These are phyloP conservation scores for Pagetopsis macropterus DNA, from an alignment of 2,797 vertebrate species.

Conservation along the genomic window DNA sequence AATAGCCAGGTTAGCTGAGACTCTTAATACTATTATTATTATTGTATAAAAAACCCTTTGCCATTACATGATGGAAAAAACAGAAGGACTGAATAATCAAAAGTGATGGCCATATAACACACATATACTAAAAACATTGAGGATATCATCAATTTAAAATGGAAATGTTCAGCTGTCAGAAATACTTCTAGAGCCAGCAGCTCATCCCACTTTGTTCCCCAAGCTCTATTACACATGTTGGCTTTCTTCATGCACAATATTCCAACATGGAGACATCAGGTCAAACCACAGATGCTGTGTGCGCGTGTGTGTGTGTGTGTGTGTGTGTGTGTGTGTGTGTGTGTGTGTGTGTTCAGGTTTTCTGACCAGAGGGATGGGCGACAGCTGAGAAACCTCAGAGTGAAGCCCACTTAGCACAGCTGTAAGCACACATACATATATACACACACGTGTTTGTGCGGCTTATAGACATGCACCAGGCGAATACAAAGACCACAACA, in stretches of 20 bases:
- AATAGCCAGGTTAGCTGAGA: background rate
- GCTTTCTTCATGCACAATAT: slow-evolving; percentile 28
- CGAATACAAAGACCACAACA: slow-evolving; percentile 72
- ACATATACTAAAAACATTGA: background rate
- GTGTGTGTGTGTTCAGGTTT: slow-evolving; percentile 17
- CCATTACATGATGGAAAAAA: slow-evolving; percentile 2
- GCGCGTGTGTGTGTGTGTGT: background rate
- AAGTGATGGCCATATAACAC: background rate
- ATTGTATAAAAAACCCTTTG: background rate
- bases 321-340: slow-evolving; percentile 14
- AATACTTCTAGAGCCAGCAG: slow-evolving; percentile 27
- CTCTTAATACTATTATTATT: background rate
- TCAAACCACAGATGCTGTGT: slow-evolving; percentile 39
- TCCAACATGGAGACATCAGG: slow-evolving; percentile 31
- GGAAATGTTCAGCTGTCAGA: slow-evolving; percentile 18
- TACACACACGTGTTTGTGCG: slow-evolving; percentile 46
- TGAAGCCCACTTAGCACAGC: slow-evolving; percentile 55
- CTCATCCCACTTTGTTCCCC: slow-evolving; percentile 1
- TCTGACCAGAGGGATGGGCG: slow-evolving; percentile 26
- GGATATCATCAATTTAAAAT: background rate
- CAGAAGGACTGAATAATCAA: background rate
- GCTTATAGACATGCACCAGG: slow-evolving; percentile 59
- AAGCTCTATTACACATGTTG: slow-evolving; percentile 15
- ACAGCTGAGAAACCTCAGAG: slow-evolving; percentile 39
- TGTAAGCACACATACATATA: slow-evolving; percentile 46